Base-by-base conservation (phyloP, 2,888 invertebrate species). In the Amphipoea oculea region DNA sequence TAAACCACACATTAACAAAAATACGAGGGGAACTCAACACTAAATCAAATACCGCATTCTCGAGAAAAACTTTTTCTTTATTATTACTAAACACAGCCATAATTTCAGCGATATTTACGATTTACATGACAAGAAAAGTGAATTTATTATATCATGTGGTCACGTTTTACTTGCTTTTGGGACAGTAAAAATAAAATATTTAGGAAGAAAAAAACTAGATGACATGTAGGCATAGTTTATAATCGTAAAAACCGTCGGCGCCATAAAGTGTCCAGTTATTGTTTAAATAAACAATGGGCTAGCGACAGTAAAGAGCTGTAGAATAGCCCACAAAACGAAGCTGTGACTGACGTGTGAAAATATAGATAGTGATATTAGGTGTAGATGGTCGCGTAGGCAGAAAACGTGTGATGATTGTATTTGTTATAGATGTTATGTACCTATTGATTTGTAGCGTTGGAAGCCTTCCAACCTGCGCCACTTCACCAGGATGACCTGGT, bases 231-330 rank as follows among this genome's bases (percentile, higher is more conserved):
- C 86, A 85, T 94, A 94, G 94, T 96, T 94, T 92, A 94, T 96
- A 94, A 95, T 93, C 95, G 93, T 96, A 94, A 96, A 96, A 95
- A 92, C 92, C 91, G 95, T 95, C 95, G 87, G 84, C 92, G 92
- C 91, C 93, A 93, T 95, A 95, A 96, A 96, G 94, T 94, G 93
- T 92, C 92, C 89, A 89, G 94, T 95, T 96, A 96, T 96, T 96
- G 96, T 96, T 96, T 94, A 91, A 94, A 96, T 96, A 96, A 96
- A 96, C 96, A 96, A 96, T 96, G 93, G 95, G 66, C 85, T 84
- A 92, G 88, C 84, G 94, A 94, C 94, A 94, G 94, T 96, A 95
- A 96, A 95, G 91, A 92, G 92, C 89, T 90, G 92, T 92, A 91
- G 94, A 94, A 94, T 94, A 89, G 94, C 93, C 94, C 94, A 93